Percentiles rank a stretch among this genome's conserved stretches.
Evolutionary conservation across 2,888 invertebrate genomes (phyloP).

Genomic region (Periphyllus acericola): DNA sequence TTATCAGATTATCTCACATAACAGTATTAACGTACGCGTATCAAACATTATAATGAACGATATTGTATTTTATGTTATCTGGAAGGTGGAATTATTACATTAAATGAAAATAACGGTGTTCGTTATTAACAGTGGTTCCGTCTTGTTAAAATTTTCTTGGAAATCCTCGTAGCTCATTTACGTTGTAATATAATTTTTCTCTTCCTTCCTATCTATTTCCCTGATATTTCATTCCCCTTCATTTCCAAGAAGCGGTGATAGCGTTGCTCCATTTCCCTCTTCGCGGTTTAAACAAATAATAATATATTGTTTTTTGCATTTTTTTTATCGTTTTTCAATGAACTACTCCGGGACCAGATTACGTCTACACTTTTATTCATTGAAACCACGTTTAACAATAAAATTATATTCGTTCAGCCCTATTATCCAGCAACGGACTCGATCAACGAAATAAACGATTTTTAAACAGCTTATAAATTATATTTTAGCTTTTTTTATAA

Average conservation of each 20-base stretch:
- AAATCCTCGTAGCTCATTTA: not conserved
- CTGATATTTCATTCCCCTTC: not conserved
- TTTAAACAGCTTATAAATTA: not conserved
- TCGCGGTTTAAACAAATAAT: not conserved
- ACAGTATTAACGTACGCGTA: not conserved
- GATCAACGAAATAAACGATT: not conserved
- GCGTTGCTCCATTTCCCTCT: not conserved
- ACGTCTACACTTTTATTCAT: not conserved
- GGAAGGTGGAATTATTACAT: not conserved
- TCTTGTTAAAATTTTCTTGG: conserved; percentile 24
- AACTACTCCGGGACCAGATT: not conserved
- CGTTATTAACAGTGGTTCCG: conserved; percentile 9
- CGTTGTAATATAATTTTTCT: conserved; percentile 5
- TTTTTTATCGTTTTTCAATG: not conserved
- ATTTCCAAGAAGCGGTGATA: not conserved
- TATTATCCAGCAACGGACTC: too few species aligned
- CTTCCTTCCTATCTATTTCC: conserved; percentile 4
- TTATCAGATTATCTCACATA: not conserved
- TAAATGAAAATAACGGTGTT: not conserved
- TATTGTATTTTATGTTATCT: not conserved
- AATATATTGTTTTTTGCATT: too few species aligned
- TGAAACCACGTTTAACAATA: not conserved
- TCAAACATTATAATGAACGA: not conserved
- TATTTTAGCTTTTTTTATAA: not conserved
- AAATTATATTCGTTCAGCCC: not conserved